Evolutionary conservation across 2,888 invertebrate genomes (phyloP), one percentile per base, ranked within the genome.

Genomic region (Ditula angustiorana): DNA sequence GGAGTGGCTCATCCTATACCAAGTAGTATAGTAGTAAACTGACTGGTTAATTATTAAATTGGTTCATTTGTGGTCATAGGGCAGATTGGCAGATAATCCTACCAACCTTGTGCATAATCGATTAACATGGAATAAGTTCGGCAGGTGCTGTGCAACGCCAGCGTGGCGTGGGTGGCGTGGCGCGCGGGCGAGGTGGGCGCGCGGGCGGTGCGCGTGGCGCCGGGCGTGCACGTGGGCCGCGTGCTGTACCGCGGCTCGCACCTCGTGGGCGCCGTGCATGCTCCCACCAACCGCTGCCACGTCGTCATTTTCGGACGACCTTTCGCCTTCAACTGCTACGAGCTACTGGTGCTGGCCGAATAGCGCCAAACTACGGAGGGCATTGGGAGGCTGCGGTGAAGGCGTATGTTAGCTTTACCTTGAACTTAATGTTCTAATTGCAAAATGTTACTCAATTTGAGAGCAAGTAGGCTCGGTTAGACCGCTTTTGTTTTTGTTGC

Each of bases 321-420:
- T 1, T 87, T 89, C 72, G 87, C 88, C n/a, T 91, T 91, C 75
- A 88, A 85, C 73, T 87, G 87, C 74, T 92, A 85, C 66, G 91
- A 91, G 52, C 75, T 91, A 0, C 77, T 92, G 4, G 83, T 90
- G 2, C 73, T 87, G 13, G 67, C 77, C 55, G 66, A 72, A 11
- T 41, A 19, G 8, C 16, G n/a, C 41, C 41, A 41, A 16, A 1
- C 19, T 19, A 19, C 4, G 3, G 19, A 2, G 19, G 41, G 41
- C 41, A 10, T 19, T 10, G 41, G 10, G 41, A 41, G 19, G 19
- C 19, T 41, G 19, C 19, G 13, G 35, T 37, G 2, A 37, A 37
- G 16, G n/a, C n/a, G n/a, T n/a, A n/a, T n/a, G n/a, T n/a, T n/a
- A n/a, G n/a, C n/a, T n/a, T n/a, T n/a, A n/a, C n/a, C n/a, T n/a